Percentiles rank a stretch among this genome's conserved stretches.
phyloP scores from a whole-genome alignment of 2,888 invertebrate genomes.

The Cosmopolites sordidus region DNA sequence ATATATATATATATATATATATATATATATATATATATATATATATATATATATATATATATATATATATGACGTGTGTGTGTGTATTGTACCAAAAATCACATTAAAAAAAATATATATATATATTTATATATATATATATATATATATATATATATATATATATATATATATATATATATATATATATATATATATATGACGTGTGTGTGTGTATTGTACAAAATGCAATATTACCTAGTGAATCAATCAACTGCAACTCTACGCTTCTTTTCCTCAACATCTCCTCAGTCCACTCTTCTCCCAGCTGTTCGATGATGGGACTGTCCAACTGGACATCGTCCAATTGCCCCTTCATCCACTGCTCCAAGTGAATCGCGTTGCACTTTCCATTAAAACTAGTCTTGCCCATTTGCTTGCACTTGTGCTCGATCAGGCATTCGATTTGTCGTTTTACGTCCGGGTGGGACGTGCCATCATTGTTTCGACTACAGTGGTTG shows the following conservation, averaged over 20 bases:
- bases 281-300: constrained; percentile 71
- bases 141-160: too few species aligned
- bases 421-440: constrained; percentile 60
- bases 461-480: constrained; percentile 17
- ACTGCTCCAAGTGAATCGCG: constrained; percentile 70
- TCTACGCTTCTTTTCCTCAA: constrained; percentile 66
- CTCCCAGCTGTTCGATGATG: constrained; percentile 54
- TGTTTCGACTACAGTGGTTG: constrained; percentile 28
- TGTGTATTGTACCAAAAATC: too few species aligned
- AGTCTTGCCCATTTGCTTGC: constrained; percentile 58
- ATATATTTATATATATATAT: too few species aligned
- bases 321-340: constrained; percentile 41
- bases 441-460: constrained; percentile 53
- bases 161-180: too few species aligned
- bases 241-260: constrained; percentile 57
- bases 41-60: too few species aligned
- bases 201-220: too few species aligned
- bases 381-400: constrained; percentile 65
- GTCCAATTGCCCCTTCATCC: constrained; percentile 75
- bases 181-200: too few species aligned
- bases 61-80: too few species aligned
- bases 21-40: too few species aligned
- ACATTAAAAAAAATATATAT: too few species aligned
- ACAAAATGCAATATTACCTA: too few species aligned
- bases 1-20: too few species aligned